Base-by-base conservation (phyloP, 2,113 vertebrate genomes). In the Aramus guarauna region DNA sequence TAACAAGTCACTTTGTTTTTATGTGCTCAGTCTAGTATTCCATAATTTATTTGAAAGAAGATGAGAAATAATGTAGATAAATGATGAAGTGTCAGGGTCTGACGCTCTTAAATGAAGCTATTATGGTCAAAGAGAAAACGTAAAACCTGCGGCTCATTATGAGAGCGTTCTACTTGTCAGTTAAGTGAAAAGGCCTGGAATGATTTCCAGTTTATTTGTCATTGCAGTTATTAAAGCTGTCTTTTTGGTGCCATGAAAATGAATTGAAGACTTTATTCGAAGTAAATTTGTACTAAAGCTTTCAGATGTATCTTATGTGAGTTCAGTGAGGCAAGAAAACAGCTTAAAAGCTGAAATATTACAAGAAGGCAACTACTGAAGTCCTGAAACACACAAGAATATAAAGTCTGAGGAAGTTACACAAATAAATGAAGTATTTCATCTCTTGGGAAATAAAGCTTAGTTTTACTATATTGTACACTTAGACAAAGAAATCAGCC, bases 51-150 rank as follows among this genome's bases (percentile, higher is more conserved):
- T 98, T 99, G 98, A 98, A 98, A 98, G 98, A 99, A 99, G 98
- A 99, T 98, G 98, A 98, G 98, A 99, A 99, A 98, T 99, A 99
- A 98, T 99, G 98, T 98, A 99, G 98, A 99, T 99, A 98, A 99
- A 99, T 99, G 98, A 99, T 98, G 98, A 98, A 98, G 98, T 98
- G 98, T 99, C 99, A 98, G 98, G 98, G 98, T 98, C 98, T 98
- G 98, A 98, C 98, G 98, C 98, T 98, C 98, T 98, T 99, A 99
- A 99, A 99, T 98, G 98, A 99, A 98, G 98, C 98, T 98, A 98
- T 99, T 99, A 99, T 98, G 98, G 98, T 98, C 98, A 98, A 98
- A 98, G 98, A 98, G 98, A 98, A 98, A 98, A 98, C 98, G 98
- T 98, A 98, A 98, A 98, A 98, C 98, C 98, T 98, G 98, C 96